Evolutionary conservation across 1,140 invertebrate genomes (phyloP).

Genomic region (Aphis gossypii): DNA sequence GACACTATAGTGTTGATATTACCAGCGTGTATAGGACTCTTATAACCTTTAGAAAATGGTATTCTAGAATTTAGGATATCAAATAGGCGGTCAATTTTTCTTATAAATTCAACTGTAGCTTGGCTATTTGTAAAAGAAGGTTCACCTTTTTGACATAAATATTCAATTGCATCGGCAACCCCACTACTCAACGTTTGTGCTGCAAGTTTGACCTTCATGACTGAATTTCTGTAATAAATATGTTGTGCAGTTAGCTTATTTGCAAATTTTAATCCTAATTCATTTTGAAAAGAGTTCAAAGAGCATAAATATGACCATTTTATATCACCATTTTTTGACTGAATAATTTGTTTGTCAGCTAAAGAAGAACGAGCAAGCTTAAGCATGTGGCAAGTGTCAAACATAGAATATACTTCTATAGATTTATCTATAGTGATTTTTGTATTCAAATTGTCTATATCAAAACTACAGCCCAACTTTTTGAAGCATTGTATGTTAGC

Average conservation of each 20-base stretch:
- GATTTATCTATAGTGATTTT: not conserved
- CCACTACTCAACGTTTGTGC: constrained; percentile 2
- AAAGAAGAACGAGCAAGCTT: not conserved
- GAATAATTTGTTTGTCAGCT: not conserved
- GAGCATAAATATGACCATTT: not conserved
- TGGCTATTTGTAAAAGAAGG: not conserved
- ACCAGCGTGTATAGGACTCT: no score
- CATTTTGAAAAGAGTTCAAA: not conserved
- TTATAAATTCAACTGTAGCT: not conserved
- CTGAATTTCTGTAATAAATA: not conserved
- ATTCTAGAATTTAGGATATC: no score
- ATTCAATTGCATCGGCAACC: not conserved
- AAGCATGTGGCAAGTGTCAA: constrained; percentile 19
- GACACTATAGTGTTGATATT: no score
- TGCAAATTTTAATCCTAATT: not conserved
- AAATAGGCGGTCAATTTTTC: no score
- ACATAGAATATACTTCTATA: not conserved
- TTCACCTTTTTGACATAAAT: constrained; percentile 1
- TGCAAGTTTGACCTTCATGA: constrained; percentile 5
- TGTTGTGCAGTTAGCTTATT: not conserved
- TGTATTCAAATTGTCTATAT: not conserved
- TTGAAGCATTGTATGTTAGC: not conserved
- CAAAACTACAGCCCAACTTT: not conserved
- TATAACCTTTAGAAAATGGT: no score
- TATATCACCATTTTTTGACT: not conserved